These are phyloP conservation scores for Camelus dromedarius DNA, from an alignment of 2,113 vertebrate species.

Conservation along the genomic window DNA sequence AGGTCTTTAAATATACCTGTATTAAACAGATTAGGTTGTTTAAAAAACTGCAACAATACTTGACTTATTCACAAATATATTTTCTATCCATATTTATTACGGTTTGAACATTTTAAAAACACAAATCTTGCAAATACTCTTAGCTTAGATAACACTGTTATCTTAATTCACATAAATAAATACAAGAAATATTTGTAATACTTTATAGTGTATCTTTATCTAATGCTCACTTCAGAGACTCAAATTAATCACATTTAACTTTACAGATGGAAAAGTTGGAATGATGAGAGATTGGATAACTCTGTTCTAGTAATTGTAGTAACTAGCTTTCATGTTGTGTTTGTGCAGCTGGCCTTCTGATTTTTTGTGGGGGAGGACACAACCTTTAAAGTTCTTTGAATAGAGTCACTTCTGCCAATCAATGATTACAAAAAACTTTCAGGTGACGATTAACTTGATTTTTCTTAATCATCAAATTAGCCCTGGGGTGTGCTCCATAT, in stretches of 20 bases:
- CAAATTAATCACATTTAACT: slow-evolving; percentile 19
- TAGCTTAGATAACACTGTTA: slow-evolving; percentile 58
- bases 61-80: slow-evolving; percentile 64
- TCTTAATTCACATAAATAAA: slow-evolving; percentile 49
- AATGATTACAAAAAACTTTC: slow-evolving; percentile 9
- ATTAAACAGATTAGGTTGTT: slow-evolving; percentile 67
- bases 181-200: slow-evolving; percentile 50
- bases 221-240: not conserved
- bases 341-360: not conserved
- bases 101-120: slow-evolving; percentile 68
- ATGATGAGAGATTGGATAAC: not conserved
- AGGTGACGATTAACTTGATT: slow-evolving; percentile 48
- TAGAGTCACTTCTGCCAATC: slow-evolving; percentile 43
- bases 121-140: slow-evolving; percentile 53
- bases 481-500: not conserved
- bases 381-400: slow-evolving; percentile 10
- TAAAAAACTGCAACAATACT: slow-evolving; percentile 63
- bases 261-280: slow-evolving; percentile 14
- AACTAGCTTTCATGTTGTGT: slow-evolving; percentile 2
- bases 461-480: slow-evolving; percentile 60
- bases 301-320: not conserved
- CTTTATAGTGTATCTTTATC: slow-evolving; percentile 4
- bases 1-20: slow-evolving; percentile 65
- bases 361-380: not conserved
- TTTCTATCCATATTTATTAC: slow-evolving; percentile 61